phyloP scores from a whole-genome alignment of 2,797 vertebrate genomes.

The Enteromius paludinosus region DNA sequence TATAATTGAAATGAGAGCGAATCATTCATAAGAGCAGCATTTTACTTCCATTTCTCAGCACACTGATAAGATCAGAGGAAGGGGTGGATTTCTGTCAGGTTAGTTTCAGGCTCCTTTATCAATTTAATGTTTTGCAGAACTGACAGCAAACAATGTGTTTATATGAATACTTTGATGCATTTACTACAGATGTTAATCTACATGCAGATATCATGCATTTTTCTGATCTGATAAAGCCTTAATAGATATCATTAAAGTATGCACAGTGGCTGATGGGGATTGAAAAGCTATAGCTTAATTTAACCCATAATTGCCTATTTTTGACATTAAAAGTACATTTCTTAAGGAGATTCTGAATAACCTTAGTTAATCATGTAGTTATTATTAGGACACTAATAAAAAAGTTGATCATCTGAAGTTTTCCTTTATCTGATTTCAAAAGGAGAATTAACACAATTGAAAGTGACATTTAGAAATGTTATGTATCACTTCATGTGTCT shows the following conservation, averaged over 20 bases:
- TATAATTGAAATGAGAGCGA: slow-evolving; percentile 46
- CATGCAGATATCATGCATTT: slow-evolving; percentile 39
- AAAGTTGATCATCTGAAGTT: not conserved
- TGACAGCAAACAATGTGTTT: slow-evolving; percentile 27
- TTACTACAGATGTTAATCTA: slow-evolving; percentile 46
- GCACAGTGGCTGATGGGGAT: slow-evolving; percentile 24
- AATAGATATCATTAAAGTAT: slow-evolving; percentile 36
- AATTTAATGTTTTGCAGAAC: slow-evolving; percentile 1
- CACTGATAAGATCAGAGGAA: slow-evolving; percentile 40
- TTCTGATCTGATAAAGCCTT: slow-evolving; percentile 33
- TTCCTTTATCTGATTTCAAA: not conserved
- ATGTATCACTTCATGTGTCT: not conserved
- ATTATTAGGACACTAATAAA: slow-evolving; percentile 19
- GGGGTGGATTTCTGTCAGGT: slow-evolving; percentile 19
- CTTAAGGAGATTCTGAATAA: slow-evolving; percentile 29
- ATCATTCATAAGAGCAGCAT: slow-evolving; percentile 33
- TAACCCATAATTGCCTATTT: slow-evolving; percentile 29
- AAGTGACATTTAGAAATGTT: not conserved
- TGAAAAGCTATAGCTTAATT: slow-evolving; percentile 49
- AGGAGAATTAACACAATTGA: not conserved
- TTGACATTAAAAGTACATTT: slow-evolving; percentile 18
- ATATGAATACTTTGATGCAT: slow-evolving; percentile 32
- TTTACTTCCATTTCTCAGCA: slow-evolving; percentile 34
- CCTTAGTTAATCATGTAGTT: slow-evolving; percentile 16
- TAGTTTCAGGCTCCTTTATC: slow-evolving; percentile 17